phyloP scores from a whole-genome alignment of 1,140 invertebrate genomes.

The Eriosoma lanigerum region DNA sequence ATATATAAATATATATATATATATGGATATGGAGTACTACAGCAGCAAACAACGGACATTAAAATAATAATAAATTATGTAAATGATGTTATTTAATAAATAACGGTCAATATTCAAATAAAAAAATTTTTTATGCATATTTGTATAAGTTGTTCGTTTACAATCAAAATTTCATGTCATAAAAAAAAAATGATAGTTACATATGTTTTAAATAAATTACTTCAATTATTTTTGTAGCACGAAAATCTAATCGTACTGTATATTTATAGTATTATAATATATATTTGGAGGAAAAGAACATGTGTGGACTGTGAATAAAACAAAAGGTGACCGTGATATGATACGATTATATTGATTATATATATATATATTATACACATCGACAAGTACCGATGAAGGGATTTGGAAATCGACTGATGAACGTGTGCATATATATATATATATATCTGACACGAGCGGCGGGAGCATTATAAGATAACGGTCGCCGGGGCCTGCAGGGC shows the following conservation, averaged over 20 bases:
- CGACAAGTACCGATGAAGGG: constrained; percentile 48
- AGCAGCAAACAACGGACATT: too few species aligned
- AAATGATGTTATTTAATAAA: constrained; percentile 10
- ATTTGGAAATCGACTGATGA: constrained; percentile 41
- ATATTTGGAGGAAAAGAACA: not conserved
- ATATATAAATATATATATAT: too few species aligned
- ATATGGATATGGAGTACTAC: too few species aligned
- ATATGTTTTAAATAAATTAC: too few species aligned
- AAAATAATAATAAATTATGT: too few species aligned
- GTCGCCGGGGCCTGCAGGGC: constrained; percentile 46
- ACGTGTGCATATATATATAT: not conserved
- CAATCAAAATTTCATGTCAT: too few species aligned
- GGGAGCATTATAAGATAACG: constrained; percentile 49
- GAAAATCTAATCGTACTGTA: not conserved
- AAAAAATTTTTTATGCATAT: too few species aligned
- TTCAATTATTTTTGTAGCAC: too few species aligned
- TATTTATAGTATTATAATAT: not conserved
- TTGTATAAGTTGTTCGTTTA: too few species aligned
- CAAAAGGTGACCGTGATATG: constrained; percentile 2
- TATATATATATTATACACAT: constrained; percentile 29
- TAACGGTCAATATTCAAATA: constrained; percentile 3
- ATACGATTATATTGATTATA: constrained; percentile 18
- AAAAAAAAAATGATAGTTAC: too few species aligned
- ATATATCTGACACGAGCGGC: constrained; percentile 18
- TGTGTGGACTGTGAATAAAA: not conserved